A percentile compares a stretch with the other conserved stretches of the same genome.
phyloP scores from a whole-genome alignment of 2,113 vertebrate species.

The Vidua macroura region DNA sequence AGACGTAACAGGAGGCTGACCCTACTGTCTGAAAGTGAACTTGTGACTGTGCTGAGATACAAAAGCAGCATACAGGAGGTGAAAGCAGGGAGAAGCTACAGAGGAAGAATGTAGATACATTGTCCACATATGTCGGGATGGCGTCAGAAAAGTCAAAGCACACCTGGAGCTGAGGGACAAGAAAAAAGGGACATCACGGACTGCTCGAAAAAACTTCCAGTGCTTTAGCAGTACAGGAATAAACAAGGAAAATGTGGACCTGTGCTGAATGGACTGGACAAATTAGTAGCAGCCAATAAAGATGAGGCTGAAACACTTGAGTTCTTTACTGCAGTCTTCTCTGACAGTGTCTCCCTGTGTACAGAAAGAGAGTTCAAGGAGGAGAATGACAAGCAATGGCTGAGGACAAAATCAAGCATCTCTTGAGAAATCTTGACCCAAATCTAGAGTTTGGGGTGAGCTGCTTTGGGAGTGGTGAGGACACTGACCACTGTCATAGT shows the following conservation, averaged over 20 bases:
- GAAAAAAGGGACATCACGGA: neutral
- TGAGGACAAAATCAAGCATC: neutral
- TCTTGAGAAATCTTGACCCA: neutral
- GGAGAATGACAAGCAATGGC: neutral
- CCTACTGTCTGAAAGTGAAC: neutral
- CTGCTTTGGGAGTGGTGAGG: neutral
- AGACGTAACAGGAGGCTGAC: neutral
- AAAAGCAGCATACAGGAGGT: neutral
- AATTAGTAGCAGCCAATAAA: neutral
- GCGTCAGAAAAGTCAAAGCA: neutral
- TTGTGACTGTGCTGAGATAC: neutral
- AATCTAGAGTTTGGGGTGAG: neutral
- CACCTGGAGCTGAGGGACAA: neutral
- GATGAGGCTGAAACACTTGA: neutral
- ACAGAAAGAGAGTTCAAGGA: neutral
- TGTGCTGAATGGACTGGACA: neutral
- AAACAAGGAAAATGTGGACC: neutral
- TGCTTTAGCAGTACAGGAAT: neutral
- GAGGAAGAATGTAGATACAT: neutral
- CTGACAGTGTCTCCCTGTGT: neutral
- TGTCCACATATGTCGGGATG: neutral
- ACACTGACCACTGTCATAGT: neutral
- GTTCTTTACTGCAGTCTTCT: neutral
- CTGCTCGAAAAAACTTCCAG: fast-evolving
- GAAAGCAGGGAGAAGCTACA: neutral